Conservation (phyloP, 1,140 invertebrate genomes). For the Magallana ariakensis region DNA sequence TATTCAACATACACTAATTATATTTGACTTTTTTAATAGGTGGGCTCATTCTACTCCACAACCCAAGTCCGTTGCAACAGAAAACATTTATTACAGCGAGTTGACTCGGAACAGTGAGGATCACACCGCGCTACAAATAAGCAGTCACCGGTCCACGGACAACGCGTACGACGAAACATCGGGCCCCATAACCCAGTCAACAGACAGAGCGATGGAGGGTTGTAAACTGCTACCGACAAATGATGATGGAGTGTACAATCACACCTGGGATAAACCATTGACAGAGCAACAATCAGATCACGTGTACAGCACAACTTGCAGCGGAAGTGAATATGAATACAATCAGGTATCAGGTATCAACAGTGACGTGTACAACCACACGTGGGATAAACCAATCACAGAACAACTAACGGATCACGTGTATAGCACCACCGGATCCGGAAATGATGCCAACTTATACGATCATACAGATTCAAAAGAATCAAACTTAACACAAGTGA, state of each 20-base stretch:
- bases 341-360: not conserved
- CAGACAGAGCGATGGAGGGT: not conserved
- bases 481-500: not conserved
- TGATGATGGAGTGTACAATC: not conserved
- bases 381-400: slow-evolving; percentile 10
- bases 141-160: too few relatives aligned
- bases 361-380: slow-evolving; percentile 1
- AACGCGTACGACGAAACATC: too few relatives aligned
- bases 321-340: too few relatives aligned
- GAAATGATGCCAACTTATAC: not conserved
- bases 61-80: too few relatives aligned
- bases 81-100: too few relatives aligned
- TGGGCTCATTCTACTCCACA: too few relatives aligned
- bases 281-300: not conserved
- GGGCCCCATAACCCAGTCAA: not conserved
- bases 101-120: too few relatives aligned
- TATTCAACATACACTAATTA: too few relatives aligned
- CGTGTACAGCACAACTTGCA: not conserved
- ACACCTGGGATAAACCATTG: slow-evolving; percentile 15
- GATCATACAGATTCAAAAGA: not conserved
- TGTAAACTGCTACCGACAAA: not conserved
- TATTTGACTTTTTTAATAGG: too few relatives aligned
- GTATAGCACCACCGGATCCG: not conserved
- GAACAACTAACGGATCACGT: not conserved
- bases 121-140: too few relatives aligned